Evolutionary conservation across 2,113 vertebrate species (phyloP).

Genomic region (Eublepharis macularius): DNA sequence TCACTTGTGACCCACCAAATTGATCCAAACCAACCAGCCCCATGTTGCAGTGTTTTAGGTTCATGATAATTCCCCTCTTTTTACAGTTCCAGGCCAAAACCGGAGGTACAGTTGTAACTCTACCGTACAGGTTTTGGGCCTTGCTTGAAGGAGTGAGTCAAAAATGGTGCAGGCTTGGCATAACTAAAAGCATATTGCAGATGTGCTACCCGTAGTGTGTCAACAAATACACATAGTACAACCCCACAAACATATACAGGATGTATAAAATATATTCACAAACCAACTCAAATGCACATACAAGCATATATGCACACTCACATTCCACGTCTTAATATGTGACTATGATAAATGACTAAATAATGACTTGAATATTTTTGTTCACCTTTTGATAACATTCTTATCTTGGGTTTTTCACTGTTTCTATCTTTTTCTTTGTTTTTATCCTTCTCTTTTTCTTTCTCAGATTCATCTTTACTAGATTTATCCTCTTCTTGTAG

Average conservation of each 20-base stretch:
- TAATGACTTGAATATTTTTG: constrained; percentile 47
- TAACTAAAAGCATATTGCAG: neutral
- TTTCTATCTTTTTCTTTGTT: constrained; percentile 79
- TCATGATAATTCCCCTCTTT: neutral
- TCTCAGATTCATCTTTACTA: constrained; percentile 84
- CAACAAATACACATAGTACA: constrained; percentile 10
- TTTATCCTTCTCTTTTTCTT: constrained; percentile 84
- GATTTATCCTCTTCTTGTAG: constrained; percentile 83
- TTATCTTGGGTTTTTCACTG: constrained; percentile 84
- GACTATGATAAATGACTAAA: constrained; percentile 9
- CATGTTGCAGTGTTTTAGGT: neutral
- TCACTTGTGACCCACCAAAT: neutral
- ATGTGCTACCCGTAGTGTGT: neutral
- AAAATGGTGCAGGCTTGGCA: neutral
- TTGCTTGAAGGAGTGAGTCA: neutral
- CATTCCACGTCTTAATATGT: neutral
- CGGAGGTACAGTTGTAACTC: neutral
- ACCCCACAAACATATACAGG: neutral
- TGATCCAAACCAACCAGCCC: neutral
- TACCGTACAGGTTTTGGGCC: neutral
- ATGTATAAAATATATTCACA: constrained; percentile 9
- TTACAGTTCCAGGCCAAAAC: neutral
- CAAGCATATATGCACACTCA: neutral
- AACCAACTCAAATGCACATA: constrained; percentile 6
- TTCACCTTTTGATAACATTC: constrained; percentile 90